Conservation (phyloP, 2,797 vertebrate species). For the Onychomys torridus region DNA sequence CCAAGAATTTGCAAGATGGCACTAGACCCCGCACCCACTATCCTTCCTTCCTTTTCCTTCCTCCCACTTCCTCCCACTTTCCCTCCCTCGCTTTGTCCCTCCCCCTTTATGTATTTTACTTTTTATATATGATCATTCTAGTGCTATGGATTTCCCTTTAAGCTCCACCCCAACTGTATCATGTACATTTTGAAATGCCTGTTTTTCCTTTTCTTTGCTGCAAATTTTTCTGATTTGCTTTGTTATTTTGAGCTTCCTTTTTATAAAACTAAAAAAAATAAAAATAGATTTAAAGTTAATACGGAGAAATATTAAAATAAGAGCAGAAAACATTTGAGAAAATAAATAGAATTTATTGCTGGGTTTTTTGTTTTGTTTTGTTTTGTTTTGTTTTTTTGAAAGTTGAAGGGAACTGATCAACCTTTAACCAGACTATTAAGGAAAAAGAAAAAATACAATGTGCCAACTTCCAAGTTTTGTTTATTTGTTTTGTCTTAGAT, state of each 20-base stretch:
- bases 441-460: background rate
- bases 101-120: background rate
- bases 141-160: background rate
- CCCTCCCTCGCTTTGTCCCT: too few relatives aligned
- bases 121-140: background rate
- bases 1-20: background rate
- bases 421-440: background rate
- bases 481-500: background rate
- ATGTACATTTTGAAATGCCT: background rate
- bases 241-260: background rate
- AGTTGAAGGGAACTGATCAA: background rate
- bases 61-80: background rate
- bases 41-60: background rate
- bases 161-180: background rate
- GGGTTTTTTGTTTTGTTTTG: conserved; percentile 18
- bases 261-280: background rate
- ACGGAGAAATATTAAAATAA: background rate
- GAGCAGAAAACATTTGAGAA: conserved; percentile 24
- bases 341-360: background rate
- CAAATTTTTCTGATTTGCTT: too few relatives aligned
- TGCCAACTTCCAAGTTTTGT: background rate
- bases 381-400: background rate
- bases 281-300: background rate
- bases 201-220: background rate
- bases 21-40: background rate